Evolutionary conservation across 2,888 invertebrate species (phyloP).

Genomic region (Sepioteuthis lessoniana): DNA sequence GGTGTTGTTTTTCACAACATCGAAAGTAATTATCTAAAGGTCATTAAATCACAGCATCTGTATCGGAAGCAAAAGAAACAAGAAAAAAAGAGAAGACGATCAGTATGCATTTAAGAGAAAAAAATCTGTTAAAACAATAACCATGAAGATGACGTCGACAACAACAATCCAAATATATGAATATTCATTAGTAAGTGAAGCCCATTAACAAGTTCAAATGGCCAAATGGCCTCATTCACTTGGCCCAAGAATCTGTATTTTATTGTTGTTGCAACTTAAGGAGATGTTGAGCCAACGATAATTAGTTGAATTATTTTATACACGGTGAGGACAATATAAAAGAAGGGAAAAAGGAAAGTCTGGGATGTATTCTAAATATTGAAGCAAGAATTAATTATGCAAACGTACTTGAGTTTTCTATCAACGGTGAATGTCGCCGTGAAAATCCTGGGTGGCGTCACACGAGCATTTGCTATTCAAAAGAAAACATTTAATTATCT

Average conservation of each 20-base stretch:
- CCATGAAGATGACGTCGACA: background rate
- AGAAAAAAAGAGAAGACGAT: too few species aligned
- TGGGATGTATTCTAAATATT: background rate
- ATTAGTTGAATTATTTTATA: background rate
- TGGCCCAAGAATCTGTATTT: background rate
- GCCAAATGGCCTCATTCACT: background rate
- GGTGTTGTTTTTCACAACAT: too few species aligned
- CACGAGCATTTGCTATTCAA: background rate
- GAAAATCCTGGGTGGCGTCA: background rate
- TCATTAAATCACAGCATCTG: too few species aligned
- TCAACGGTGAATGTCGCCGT: background rate
- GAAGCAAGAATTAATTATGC: background rate
- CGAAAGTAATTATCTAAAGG: too few species aligned
- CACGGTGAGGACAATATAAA: background rate
- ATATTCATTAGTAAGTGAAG: background rate
- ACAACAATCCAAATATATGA: background rate
- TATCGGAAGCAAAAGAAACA: too few species aligned
- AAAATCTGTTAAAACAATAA: background rate
- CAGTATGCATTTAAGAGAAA: too few species aligned
- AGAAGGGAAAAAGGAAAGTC: background rate
- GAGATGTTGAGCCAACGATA: background rate
- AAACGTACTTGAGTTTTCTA: background rate
- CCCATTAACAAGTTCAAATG: background rate
- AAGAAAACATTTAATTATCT: background rate
- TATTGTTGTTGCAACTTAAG: background rate